These are phyloP conservation scores for Syrrhaptes paradoxus DNA, from an alignment of 2,113 vertebrate species.

Conservation along the genomic window DNA sequence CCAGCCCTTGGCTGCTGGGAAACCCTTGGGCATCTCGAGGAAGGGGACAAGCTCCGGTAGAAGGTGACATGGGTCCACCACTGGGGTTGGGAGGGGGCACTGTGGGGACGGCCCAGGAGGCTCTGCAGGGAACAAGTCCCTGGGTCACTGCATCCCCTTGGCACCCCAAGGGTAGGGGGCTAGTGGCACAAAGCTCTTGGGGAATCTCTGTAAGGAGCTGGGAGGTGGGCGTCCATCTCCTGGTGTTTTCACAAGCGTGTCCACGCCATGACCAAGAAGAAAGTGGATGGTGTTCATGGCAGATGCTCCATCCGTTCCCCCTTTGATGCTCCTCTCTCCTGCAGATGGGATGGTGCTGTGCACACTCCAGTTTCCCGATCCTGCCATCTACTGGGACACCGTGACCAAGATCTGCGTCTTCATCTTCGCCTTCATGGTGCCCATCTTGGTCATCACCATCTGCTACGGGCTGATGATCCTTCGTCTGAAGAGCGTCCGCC, in stretches of 20 bases:
- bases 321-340: not conserved
- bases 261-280: not conserved
- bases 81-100: not conserved
- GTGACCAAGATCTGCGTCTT: conserved; percentile 96
- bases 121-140: not conserved
- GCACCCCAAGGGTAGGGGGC: not conserved
- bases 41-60: not conserved
- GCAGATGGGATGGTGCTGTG: conserved; percentile 83
- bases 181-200: not conserved
- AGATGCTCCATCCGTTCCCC: not conserved
- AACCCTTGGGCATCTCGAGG: not conserved
- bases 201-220: not conserved
- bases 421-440: conserved; percentile 93
- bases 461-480: conserved; percentile 97
- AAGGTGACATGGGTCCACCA: not conserved
- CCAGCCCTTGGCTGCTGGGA: not conserved
- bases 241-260: not conserved
- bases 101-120: not conserved
- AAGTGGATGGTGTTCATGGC: not conserved
- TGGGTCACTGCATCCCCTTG: not conserved
- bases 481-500: conserved; percentile 90
- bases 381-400: conserved; percentile 91
- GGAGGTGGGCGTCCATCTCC: not conserved
- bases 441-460: conserved; percentile 92
- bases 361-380: conserved; percentile 85